Conservation (phyloP, 37 sponge, comb jelly and placozoan genomes). For the Mnemiopsis leidyi region DNA sequence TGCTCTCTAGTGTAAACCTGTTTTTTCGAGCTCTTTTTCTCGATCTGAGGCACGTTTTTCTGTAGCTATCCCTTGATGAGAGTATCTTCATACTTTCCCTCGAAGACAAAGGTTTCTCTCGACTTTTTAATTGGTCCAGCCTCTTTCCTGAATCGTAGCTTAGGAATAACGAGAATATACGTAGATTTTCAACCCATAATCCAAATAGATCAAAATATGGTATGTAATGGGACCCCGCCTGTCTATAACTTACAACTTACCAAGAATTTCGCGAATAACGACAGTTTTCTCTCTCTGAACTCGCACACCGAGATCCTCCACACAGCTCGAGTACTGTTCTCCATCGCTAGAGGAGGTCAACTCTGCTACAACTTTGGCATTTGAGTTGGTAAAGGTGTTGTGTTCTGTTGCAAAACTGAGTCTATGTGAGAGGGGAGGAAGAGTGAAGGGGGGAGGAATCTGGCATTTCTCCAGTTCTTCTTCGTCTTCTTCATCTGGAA, state of each 20-base stretch:
- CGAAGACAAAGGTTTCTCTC: neutral
- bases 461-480: neutral
- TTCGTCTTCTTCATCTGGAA: neutral
- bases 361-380: neutral
- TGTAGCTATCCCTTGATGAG: constrained; percentile 5
- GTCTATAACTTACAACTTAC: neutral
- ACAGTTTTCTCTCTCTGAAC: neutral
- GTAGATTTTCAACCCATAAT: no score
- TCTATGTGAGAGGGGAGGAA: neutral
- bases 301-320: neutral
- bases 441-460: neutral
- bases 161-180: neutral
- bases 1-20: no score
- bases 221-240: no score
- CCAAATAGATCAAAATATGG: no score
- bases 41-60: neutral
- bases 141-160: neutral
- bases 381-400: no score
- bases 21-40: neutral
- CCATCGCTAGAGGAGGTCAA: neutral
- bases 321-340: constrained; percentile 10
- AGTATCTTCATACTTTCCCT: neutral
- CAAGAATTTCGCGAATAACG: neutral
- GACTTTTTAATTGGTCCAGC: neutral
- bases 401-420: no score